Conservation (phyloP, 2,113 vertebrate species). For the Ptyas mucosa region DNA sequence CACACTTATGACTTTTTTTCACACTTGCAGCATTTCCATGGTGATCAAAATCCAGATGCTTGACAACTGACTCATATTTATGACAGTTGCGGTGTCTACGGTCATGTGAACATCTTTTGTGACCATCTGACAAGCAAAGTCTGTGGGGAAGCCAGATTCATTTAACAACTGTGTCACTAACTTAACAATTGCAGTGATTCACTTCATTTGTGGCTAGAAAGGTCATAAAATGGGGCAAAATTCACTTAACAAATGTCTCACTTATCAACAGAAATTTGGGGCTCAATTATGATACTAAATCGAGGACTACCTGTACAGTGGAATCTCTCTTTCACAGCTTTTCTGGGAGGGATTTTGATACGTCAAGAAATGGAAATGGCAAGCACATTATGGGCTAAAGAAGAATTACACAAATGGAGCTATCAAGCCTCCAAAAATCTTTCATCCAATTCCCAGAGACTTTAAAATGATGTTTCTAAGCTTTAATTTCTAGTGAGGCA, state of each 20-base stretch:
- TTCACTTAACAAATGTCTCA: neutral
- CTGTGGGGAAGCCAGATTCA: neutral
- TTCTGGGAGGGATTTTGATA: neutral
- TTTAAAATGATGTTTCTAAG: neutral
- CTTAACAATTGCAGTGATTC: neutral
- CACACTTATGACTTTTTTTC: neutral
- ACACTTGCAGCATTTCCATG: neutral
- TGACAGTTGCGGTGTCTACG: neutral
- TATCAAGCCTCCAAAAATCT: neutral
- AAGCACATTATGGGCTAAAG: neutral
- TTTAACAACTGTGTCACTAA: neutral
- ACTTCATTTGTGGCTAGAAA: neutral
- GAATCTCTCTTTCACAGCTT: neutral
- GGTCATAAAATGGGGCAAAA: neutral
- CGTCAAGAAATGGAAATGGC: neutral
- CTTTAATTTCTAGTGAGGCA: neutral
- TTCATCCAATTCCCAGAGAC: neutral
- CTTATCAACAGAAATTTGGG: neutral
- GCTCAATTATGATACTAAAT: neutral
- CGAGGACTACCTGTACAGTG: neutral
- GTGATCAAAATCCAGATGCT: neutral
- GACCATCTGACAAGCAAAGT: neutral
- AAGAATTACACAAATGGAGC: neutral
- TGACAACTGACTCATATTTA: neutral
- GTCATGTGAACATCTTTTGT: neutral